Conservation (phyloP, 2,888 invertebrate species). For the Julus scandinavius region DNA sequence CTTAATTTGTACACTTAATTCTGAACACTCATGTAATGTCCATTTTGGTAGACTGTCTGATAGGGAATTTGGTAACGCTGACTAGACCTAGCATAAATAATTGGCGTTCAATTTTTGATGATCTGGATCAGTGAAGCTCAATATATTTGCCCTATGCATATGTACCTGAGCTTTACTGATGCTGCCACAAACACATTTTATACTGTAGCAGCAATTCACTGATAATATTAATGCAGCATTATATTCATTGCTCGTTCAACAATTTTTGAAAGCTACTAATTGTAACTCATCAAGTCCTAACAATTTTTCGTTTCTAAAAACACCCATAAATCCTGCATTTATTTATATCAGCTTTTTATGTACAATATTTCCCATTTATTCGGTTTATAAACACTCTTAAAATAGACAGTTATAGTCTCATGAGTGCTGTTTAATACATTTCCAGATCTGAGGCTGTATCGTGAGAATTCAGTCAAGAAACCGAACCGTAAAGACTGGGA, state of each 20-base stretch:
- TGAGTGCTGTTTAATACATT: slow-evolving; percentile 48
- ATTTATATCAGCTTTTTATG: neutral
- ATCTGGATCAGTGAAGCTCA: slow-evolving; percentile 13
- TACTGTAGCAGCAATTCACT: neutral
- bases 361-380: neutral
- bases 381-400: slow-evolving; percentile 42
- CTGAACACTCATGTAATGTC: neutral
- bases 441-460: slow-evolving; percentile 62
- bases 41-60: slow-evolving; percentile 22
- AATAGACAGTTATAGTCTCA: slow-evolving; percentile 42
- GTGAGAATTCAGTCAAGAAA: slow-evolving; percentile 61
- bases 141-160: neutral
- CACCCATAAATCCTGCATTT: slow-evolving; percentile 7
- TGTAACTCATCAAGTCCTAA: neutral
- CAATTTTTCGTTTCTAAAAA: neutral
- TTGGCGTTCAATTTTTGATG: neutral
- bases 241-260: neutral
- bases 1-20: neutral
- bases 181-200: neutral
- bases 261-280: slow-evolving; percentile 2
- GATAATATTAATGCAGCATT: neutral
- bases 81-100: neutral
- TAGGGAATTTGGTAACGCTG: neutral
- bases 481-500: slow-evolving; percentile 62
- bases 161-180: slow-evolving; percentile 13